A percentile compares a stretch with the other conserved stretches of the same genome.
phyloP scores from a whole-genome alignment of 23 tunicate genomes.

The Trididemnum nubilum region DNA sequence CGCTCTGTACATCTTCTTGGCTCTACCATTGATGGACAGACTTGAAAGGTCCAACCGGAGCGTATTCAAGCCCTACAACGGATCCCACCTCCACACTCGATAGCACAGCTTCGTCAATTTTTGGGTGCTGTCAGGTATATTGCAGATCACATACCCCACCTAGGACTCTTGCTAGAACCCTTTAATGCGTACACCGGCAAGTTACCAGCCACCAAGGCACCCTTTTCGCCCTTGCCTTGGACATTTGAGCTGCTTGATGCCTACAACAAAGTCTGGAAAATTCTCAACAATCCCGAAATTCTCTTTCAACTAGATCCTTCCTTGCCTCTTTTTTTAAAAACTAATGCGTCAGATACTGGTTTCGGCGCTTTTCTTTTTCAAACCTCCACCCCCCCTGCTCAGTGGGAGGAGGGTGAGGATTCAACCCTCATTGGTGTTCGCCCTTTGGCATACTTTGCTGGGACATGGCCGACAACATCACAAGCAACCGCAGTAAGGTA shows the following conservation, averaged over 20 bases:
- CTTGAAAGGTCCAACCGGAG: conserved; percentile 27
- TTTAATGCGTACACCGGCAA: conserved; percentile 11
- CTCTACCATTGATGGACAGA: not conserved
- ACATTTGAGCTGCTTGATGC: not conserved
- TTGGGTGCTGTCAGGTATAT: conserved; percentile 25
- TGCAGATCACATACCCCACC: conserved; percentile 23
- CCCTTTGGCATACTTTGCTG: conserved; percentile 31
- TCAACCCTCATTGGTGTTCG: too few relatives aligned
- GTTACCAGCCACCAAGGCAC: not conserved
- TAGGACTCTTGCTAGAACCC: not conserved
- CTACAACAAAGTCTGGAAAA: not conserved
- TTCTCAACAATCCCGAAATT: not conserved
- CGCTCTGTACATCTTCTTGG: not conserved
- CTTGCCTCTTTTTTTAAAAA: not conserved
- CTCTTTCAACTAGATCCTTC: conserved; percentile 2
- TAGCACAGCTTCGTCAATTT: conserved; percentile 6
- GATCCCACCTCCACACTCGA: conserved; percentile 13
- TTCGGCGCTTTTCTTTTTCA: conserved; percentile 38
- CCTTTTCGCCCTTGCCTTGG: not conserved
- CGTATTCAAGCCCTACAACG: conserved; percentile 13
- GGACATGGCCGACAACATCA: conserved; percentile 22
- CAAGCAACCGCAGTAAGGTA: not conserved
- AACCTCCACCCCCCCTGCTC: too few relatives aligned
- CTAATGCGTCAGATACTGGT: conserved; percentile 28
- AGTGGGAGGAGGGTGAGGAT: not conserved